Evolutionary conservation across 2,797 vertebrate species (phyloP).

Genomic region (Neopelma chrysocephalum): DNA sequence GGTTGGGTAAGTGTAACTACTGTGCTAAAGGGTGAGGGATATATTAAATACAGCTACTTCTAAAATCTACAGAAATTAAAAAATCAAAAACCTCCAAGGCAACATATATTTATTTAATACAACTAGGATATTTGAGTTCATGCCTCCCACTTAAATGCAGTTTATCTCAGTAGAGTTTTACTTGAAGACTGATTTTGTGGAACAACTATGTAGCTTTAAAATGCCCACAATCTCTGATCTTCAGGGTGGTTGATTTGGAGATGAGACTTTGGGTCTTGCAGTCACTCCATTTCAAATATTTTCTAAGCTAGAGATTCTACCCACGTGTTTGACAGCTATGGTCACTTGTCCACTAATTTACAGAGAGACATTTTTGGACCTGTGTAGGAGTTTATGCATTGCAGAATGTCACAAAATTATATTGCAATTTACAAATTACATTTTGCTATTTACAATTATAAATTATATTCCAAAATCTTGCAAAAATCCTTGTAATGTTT

Average conservation of each 20-base stretch:
- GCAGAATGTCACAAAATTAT: background rate
- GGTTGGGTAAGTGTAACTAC: no score
- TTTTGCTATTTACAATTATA: background rate
- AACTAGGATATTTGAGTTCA: background rate
- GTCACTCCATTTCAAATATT: background rate
- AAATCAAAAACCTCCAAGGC: no score
- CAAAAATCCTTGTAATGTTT: background rate
- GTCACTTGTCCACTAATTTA: background rate
- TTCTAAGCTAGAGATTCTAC: background rate
- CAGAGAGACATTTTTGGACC: background rate
- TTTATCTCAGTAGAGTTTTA: background rate
- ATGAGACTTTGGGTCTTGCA: background rate
- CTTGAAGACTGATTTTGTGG: background rate
- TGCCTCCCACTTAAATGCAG: background rate
- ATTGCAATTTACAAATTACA: background rate
- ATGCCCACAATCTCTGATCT: background rate
- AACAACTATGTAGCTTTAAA: background rate
- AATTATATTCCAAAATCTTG: background rate
- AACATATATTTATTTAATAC: background rate
- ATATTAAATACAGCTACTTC: no score
- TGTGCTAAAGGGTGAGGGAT: no score
- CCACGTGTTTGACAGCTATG: background rate
- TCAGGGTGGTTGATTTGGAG: background rate
- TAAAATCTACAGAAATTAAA: no score
- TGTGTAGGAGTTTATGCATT: background rate